Evolutionary conservation across 2,888 invertebrate species (phyloP), one percentile per base, ranked within the genome.

Genomic region (Rhagophthalmus giganteus): DNA sequence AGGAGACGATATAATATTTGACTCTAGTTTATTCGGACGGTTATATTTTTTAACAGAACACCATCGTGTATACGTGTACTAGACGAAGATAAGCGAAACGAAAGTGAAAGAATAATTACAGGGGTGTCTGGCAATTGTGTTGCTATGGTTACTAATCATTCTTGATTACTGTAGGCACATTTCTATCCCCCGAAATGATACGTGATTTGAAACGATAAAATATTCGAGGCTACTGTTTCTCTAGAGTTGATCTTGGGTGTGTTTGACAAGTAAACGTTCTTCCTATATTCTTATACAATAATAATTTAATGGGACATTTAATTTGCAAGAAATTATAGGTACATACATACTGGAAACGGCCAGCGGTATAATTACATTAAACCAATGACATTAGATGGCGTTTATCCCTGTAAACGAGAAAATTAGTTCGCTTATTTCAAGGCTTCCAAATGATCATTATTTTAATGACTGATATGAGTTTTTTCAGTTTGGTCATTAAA

Each of bases 111-210:
- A 44, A 55, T 51, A 51, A 39, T 38, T 30, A 35, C 35, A 16
- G 55, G 51, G 44, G 42, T 53, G 47, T 44, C 27, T 40, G 47
- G 39, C 40, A 38, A 65, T 54, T 49, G 63, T 53, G 70, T 69
- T 65, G 58, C 65, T 61, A 64, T 63, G 67, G 67, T 58, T 61
- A 71, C 71, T 71, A 71, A 71, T 71, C 69, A 70, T 68, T 63
- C 63, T 62, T 69, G 70, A 71, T 71, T 69, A 62, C 62, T 53
- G 51, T 45, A 58, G 64, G 64, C 63, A 57, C 62, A 63, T 66
- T 66, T 67, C 65, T 63, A 61, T 58, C 58, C 65, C 58, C 57
- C 54, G 55, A 57, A 58, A 56, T 56, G 57, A 59, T 66, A 67
- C 66, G 68, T 68, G 68, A 67, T 62, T 63, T 60, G 63, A 57